Evolutionary conservation across 1,140 invertebrate genomes (phyloP).

Genomic region (Apis mellifera): Amel_HAv3.1 CM009942.2:7893501-7894000

Average conservation of each 20-base stretch:
- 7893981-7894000: neutral
- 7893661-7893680: too few species aligned
- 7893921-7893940: too few species aligned
- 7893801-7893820: constrained; percentile 56
- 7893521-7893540: too few species aligned
- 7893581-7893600: too few species aligned
- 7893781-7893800: constrained; percentile 48
- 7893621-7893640: too few species aligned
- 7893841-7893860: constrained; percentile 23
- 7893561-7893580: too few species aligned
- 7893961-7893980: too few species aligned
- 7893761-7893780: constrained; percentile 60
- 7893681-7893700: neutral
- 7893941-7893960: too few species aligned
- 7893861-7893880: constrained; percentile 20
- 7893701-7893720: constrained; percentile 37
- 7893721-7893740: constrained; percentile 30
- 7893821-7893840: constrained; percentile 35
- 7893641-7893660: neutral
- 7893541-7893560: too few species aligned
- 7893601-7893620: too few species aligned
- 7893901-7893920: too few species aligned
- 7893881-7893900: neutral
- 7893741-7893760: constrained; percentile 57
- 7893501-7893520: too few species aligned